Conservation (phyloP, 2,797 vertebrate species). For the Psittacula derbiana region DNA sequence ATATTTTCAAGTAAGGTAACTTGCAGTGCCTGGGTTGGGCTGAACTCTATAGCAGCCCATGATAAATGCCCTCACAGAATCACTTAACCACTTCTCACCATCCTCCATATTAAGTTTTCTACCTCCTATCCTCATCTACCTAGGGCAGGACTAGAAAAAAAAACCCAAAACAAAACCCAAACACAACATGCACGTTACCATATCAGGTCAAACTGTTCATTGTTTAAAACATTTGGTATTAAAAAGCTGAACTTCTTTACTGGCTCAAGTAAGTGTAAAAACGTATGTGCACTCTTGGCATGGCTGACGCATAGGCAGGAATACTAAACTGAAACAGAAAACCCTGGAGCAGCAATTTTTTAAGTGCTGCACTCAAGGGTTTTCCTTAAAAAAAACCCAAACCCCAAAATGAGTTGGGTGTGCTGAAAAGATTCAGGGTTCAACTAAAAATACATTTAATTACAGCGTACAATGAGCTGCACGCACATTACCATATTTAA, state of each 20-base stretch:
- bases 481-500: background rate
- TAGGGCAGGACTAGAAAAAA: background rate
- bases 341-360: background rate
- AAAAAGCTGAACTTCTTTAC: background rate
- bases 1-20: background rate
- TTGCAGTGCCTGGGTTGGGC: background rate
- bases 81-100: background rate
- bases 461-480: background rate
- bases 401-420: background rate
- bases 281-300: background rate
- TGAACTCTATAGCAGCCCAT: background rate
- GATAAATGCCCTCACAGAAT: background rate
- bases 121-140: background rate
- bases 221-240: background rate
- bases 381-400: background rate
- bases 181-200: background rate
- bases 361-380: background rate
- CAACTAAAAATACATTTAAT: background rate
- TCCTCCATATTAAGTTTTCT: background rate
- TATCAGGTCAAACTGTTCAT: background rate
- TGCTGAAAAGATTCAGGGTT: background rate
- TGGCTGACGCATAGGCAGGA: background rate
- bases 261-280: background rate
- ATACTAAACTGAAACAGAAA: background rate
- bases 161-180: background rate